Evolutionary conservation across 2,888 invertebrate species (phyloP).

Genomic region (Slavum lentiscoides): DNA sequence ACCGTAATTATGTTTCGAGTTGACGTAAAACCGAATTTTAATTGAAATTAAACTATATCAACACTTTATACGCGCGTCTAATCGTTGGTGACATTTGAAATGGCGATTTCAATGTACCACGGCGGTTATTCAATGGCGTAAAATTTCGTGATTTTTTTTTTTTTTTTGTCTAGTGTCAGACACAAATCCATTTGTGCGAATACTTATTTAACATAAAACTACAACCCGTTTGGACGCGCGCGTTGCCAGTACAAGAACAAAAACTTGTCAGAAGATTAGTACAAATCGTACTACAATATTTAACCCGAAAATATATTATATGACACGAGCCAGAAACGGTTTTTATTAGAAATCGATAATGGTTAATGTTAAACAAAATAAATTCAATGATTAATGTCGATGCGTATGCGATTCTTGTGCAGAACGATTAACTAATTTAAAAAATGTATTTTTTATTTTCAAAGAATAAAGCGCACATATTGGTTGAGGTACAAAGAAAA

Average conservation of each 20-base stretch:
- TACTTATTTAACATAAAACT: neutral
- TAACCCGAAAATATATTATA: neutral
- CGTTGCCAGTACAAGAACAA: neutral
- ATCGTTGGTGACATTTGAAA: slow-evolving; percentile 29
- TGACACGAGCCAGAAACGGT: neutral
- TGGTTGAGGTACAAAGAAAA: too few relatives aligned
- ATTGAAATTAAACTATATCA: slow-evolving; percentile 14
- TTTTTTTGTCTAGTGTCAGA: neutral
- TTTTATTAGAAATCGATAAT: neutral
- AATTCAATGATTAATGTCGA: too few relatives aligned
- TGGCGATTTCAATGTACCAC: neutral
- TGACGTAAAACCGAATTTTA: slow-evolving; percentile 27
- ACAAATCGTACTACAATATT: slow-evolving; percentile 3
- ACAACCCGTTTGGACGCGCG: slow-evolving; percentile 7
- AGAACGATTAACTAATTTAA: too few relatives aligned
- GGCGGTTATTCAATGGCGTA: neutral
- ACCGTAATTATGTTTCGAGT: neutral
- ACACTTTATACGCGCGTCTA: neutral
- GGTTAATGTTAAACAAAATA: too few relatives aligned
- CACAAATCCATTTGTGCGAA: neutral
- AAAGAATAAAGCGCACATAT: too few relatives aligned
- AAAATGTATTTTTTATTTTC: too few relatives aligned
- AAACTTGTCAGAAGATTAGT: neutral
- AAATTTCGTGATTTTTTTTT: too few relatives aligned
- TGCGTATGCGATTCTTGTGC: too few relatives aligned